phyloP scores from a whole-genome alignment of 2,888 invertebrate species.

The Drosophila nr. perissopoda region DNA sequence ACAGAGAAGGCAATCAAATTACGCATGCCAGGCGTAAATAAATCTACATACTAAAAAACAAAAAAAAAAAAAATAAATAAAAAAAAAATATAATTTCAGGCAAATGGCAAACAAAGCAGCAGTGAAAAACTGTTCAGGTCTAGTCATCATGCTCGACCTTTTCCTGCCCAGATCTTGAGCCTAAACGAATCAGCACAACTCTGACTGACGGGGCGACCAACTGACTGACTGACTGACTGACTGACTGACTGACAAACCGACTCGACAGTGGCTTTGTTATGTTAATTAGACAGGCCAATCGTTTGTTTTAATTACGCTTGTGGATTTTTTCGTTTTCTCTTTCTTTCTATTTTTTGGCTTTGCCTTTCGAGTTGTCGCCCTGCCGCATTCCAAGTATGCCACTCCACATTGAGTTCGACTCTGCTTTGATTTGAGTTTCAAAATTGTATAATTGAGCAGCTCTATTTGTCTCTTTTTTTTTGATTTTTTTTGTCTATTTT shows the following conservation, averaged over 20 bases:
- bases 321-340: conserved; percentile 2
- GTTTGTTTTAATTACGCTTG: conserved; percentile 79
- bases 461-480: neutral
- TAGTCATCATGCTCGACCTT: conserved; percentile 52
- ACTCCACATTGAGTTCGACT: conserved; percentile 46
- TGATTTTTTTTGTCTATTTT: neutral
- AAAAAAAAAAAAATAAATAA: neutral
- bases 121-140: conserved; percentile 42
- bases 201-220: neutral
- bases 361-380: conserved; percentile 50
- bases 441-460: conserved; percentile 25
- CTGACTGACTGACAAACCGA: conserved; percentile 35
- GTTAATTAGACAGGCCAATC: conserved; percentile 71
- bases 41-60: conserved; percentile 52
- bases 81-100: conserved; percentile 37
- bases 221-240: conserved; percentile 12
- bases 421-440: conserved; percentile 62
- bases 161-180: conserved; percentile 40
- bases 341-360: neutral
- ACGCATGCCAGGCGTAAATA: conserved; percentile 69
- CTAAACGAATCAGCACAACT: conserved; percentile 47
- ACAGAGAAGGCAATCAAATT: conserved; percentile 59
- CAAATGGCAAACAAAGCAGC: conserved; percentile 52
- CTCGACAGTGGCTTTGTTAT: conserved; percentile 73
- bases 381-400: conserved; percentile 61